Percentiles rank a stretch among this genome's conserved stretches.
Conservation (phyloP, 2,888 invertebrate species). For the Agrotis ipsilon region DNA sequence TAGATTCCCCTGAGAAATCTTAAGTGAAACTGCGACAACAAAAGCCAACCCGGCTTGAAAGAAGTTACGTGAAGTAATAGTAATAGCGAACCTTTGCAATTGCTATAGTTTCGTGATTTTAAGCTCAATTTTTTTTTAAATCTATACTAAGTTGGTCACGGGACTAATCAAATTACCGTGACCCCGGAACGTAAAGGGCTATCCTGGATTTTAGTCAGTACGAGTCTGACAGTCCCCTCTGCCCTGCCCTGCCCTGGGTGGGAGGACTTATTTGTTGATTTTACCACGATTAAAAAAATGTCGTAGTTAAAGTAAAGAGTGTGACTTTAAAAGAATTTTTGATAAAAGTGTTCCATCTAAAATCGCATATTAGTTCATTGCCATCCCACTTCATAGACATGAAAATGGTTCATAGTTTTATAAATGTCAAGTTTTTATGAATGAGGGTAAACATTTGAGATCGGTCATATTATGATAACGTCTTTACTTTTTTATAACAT, state of each 20-base stretch:
- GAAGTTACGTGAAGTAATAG: too few relatives aligned
- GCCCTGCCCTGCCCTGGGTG: too few relatives aligned
- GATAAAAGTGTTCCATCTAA: constrained; percentile 16
- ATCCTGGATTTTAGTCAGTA: too few relatives aligned
- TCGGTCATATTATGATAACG: constrained; percentile 12
- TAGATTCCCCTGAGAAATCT: constrained; percentile 19
- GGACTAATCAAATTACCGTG: too few relatives aligned
- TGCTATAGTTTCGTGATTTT: neutral
- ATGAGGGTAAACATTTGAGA: constrained; percentile 23
- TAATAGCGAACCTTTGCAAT: too few relatives aligned
- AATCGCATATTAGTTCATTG: constrained; percentile 23
- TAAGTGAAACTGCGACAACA: constrained; percentile 11
- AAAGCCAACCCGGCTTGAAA: constrained; percentile 33
- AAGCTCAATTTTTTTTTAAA: neutral
- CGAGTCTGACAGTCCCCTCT: too few relatives aligned
- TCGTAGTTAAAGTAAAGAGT: too few relatives aligned
- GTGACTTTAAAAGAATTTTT: neutral
- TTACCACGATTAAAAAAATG: too few relatives aligned
- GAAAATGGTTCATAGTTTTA: constrained; percentile 32
- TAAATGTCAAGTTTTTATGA: constrained; percentile 30
- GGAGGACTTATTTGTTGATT: too few relatives aligned
- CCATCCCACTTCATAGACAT: constrained; percentile 10
- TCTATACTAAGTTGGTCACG: too few relatives aligned
- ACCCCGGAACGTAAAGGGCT: too few relatives aligned
- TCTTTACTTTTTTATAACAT: constrained; percentile 22